Evolutionary conservation across 1,140 invertebrate species (phyloP).

Genomic region (Halesus radiatus): DNA sequence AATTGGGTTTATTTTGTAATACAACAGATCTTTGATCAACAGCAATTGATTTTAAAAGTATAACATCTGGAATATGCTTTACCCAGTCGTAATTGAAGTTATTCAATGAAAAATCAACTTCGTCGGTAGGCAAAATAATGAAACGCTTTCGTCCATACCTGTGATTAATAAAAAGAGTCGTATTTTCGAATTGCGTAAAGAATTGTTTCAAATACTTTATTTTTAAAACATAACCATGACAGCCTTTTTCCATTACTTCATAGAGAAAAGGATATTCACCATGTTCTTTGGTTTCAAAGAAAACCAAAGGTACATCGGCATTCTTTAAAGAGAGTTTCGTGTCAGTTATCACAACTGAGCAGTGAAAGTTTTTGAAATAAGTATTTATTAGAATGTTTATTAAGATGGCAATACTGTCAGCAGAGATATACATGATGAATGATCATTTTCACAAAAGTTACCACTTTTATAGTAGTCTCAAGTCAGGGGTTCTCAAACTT

Average conservation of each 20-base stretch:
- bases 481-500: neutral
- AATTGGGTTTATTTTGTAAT: no score
- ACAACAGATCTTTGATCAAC: no score
- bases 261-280: conserved; percentile 5
- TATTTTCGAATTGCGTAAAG: conserved; percentile 30
- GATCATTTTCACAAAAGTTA: neutral
- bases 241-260: conserved; percentile 30
- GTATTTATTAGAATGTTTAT: conserved; percentile 17
- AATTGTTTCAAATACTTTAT: conserved; percentile 1
- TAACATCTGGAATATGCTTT: conserved; percentile 9
- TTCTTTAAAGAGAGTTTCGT: conserved; percentile 9
- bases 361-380: conserved; percentile 38
- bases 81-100: conserved; percentile 5
- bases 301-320: neutral
- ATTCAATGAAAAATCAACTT: neutral
- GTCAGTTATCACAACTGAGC: conserved; percentile 33
- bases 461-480: neutral
- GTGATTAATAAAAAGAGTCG: conserved; percentile 35
- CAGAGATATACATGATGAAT: neutral
- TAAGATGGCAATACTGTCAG: neutral
- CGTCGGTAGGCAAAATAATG: conserved; percentile 23
- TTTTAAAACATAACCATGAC: conserved; percentile 34
- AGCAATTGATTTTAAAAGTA: conserved; percentile 27
- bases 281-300: neutral
- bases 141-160: conserved; percentile 32